These are phyloP conservation scores for Drosophila lacertosa DNA, from an alignment of 1,140 invertebrate genomes.

Conservation along the genomic window DNA sequence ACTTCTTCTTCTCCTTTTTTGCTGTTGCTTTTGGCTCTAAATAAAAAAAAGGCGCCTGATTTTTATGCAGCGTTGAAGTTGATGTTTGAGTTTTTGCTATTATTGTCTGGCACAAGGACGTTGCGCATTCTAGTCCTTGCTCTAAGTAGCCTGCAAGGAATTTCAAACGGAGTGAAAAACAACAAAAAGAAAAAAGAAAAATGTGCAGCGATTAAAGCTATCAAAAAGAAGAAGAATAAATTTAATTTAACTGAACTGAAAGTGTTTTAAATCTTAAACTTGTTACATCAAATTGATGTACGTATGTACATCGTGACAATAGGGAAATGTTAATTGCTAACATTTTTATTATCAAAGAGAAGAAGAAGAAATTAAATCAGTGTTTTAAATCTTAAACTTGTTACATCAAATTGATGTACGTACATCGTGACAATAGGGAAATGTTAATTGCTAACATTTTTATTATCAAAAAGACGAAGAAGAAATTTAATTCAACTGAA, in stretches of 20 bases:
- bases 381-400: no score
- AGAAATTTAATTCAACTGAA: no score
- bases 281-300: no score
- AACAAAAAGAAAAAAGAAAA: neutral
- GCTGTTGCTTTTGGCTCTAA: neutral
- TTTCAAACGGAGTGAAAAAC: neutral
- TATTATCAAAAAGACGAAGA: no score
- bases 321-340: no score
- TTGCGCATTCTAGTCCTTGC: slow-evolving; percentile 14
- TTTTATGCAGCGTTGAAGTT: slow-evolving; percentile 62
- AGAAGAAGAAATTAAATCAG: no score
- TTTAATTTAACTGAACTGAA: neutral
- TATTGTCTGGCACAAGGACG: slow-evolving; percentile 57
- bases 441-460: no score
- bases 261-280: neutral
- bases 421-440: no score
- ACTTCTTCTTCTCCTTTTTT: slow-evolving; percentile 18
- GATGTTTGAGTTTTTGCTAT: slow-evolving; percentile 61
- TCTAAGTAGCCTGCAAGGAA: neutral
- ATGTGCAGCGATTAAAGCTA: slow-evolving; percentile 15
- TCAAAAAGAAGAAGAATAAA: slow-evolving; percentile 2
- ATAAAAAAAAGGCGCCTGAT: slow-evolving; percentile 33
- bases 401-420: no score
- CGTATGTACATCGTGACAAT: no score
- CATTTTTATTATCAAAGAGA: no score